Conservation (phyloP, 2,113 vertebrate genomes). For the Sialia sialis region DNA sequence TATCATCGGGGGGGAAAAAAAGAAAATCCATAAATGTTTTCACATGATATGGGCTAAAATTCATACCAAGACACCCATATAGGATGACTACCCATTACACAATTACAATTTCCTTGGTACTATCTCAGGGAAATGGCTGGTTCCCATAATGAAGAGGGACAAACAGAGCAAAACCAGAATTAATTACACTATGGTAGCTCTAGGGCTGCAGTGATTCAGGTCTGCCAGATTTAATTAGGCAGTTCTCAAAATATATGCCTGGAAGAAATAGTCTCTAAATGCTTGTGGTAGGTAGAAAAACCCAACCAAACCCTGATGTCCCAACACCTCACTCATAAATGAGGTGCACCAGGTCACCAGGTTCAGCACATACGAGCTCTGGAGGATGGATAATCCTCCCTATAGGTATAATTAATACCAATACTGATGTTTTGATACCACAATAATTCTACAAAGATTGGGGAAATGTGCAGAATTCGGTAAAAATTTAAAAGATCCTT, state of each 20-base stretch:
- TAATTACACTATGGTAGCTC: neutral
- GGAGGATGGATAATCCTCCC: neutral
- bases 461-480: neutral
- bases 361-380: neutral
- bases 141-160: neutral
- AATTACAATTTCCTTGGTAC: neutral
- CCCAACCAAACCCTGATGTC: neutral
- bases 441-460: neutral
- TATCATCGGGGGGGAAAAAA: fast-evolving
- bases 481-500: neutral
- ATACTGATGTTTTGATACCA: neutral
- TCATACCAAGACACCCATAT: neutral
- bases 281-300: neutral
- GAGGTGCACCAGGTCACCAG: neutral
- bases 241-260: neutral
- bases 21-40: neutral
- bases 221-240: neutral
- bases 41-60: neutral
- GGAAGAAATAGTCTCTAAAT: neutral
- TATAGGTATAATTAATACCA: neutral
- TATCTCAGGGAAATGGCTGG: neutral
- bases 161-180: neutral
- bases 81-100: neutral
- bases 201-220: neutral
- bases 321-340: neutral